Evolutionary conservation across 37 sponge, comb jelly and placozoan species (phyloP).

Genomic region (Aplysina aerophoba): DNA sequence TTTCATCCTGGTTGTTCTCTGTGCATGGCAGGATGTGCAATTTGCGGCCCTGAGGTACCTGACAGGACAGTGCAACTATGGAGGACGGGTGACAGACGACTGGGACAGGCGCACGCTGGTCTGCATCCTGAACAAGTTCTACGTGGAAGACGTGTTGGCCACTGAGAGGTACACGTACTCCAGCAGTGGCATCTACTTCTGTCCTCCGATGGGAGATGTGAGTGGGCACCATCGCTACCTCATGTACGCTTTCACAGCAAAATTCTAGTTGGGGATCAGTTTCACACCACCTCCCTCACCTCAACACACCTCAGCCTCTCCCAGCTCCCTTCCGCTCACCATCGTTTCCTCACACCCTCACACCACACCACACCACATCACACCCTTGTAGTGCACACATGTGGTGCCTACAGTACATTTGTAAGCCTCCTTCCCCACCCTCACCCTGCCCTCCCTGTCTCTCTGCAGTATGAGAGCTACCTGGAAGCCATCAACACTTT

Average conservation of each 20-base stretch:
- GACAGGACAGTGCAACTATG: conserved; percentile 99
- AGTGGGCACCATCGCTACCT: conserved; percentile 19
- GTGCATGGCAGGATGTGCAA: conserved; percentile 78
- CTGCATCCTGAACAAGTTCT: conserved; percentile 97
- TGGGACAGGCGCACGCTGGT: conserved; percentile 95
- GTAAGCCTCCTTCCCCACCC: background rate
- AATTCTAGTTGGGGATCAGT: too few relatives aligned
- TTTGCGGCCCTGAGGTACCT: conserved; percentile 93
- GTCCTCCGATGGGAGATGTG: conserved; percentile 92
- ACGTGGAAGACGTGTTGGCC: conserved; percentile 75
- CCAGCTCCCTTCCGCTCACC: background rate
- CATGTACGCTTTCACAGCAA: too few relatives aligned
- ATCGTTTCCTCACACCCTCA: background rate
- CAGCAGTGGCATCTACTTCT: conserved; percentile 87
- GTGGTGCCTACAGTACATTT: background rate
- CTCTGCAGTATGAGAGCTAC: conserved; percentile 82
- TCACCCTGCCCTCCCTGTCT: background rate
- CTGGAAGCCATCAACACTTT: conserved; percentile 90
- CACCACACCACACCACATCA: background rate
- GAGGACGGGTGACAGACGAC: conserved; percentile 98
- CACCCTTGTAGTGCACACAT: background rate
- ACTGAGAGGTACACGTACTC: conserved; percentile 81
- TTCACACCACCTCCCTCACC: background rate
- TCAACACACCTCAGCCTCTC: background rate
- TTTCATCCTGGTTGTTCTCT: too few relatives aligned